phyloP scores from a whole-genome alignment of 2,797 vertebrate species.

The Jordanella pulchra region DNA sequence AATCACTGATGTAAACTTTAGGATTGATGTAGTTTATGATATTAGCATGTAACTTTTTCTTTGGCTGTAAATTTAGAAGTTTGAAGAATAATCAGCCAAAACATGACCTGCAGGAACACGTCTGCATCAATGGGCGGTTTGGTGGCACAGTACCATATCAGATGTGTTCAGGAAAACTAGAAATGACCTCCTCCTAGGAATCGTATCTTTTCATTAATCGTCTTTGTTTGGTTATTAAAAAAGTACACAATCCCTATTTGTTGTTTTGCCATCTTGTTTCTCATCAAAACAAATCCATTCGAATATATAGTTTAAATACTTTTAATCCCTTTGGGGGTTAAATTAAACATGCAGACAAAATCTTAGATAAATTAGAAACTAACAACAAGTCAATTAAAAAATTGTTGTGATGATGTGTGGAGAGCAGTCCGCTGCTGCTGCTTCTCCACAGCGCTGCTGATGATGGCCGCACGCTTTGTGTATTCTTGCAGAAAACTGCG shows the following conservation, averaged over 20 bases:
- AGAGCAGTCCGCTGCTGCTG: conserved; percentile 17
- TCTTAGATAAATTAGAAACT: neutral
- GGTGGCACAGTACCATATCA: neutral
- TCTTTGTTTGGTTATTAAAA: neutral
- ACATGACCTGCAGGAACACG: neutral
- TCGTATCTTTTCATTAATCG: neutral
- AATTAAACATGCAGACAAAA: neutral
- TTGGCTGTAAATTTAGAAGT: neutral
- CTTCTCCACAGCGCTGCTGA: conserved; percentile 22
- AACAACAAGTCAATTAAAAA: neutral
- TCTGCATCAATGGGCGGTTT: neutral
- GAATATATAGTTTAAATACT: neutral
- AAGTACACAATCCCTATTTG: neutral
- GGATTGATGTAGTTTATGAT: neutral
- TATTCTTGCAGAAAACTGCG: conserved; percentile 48
- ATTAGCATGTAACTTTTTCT: no score
- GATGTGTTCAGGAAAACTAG: neutral
- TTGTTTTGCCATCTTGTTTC: neutral
- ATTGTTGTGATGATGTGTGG: conserved; percentile 11
- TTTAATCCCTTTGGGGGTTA: neutral
- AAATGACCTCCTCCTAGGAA: no score
- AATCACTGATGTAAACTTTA: neutral
- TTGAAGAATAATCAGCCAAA: neutral
- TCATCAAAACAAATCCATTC: neutral
- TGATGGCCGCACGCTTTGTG: conserved; percentile 29